Evolutionary conservation across 2,797 vertebrate genomes (phyloP), one percentile per base, ranked within the genome.

Genomic region (Chelon auratus): DNA sequence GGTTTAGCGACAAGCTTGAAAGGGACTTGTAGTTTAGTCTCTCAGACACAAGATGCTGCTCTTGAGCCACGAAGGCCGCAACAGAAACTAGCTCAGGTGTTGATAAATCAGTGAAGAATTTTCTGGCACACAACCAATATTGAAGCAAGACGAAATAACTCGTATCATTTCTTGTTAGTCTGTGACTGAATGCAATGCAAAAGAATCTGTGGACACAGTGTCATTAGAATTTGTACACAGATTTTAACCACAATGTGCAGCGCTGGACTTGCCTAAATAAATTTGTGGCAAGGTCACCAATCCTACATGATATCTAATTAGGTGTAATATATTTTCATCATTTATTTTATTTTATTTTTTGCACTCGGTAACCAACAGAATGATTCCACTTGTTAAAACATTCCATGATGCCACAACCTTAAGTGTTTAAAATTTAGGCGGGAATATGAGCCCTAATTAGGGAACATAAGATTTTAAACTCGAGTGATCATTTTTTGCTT

Each of bases 1-100:
- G 24, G 24, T 26, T 26, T 26, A 1, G 11, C 51, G 18, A 14
- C 5, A 4, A 42, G 20, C 52, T 42, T 33, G 6, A 11, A 36
- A 60, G 15, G 10, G 4, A 62, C 47, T 14, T 90, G 90, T 62
- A 89, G 68, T 89, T 84, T 30, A 48, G 1, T 40, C 20, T 45
- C 0, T 54, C 37, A 39, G 76, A 77, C 91, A 92, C 90, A 72
- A 88, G 92, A 86, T 89, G 89, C 60, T 82, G 77, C 89, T 85
- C 45, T 90, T 76, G 83, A 91, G 89, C 88, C 75, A 15, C 54
- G 15, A 68, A 63, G 40, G 18, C 37, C n/a, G 1, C 22, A 37
- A 1, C 33, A 26, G 11, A 5, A 36, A 36, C 6, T 3, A 48
- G 6, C 20, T 10, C 0, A 59, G 4, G 47, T 40, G 26, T 20